These are phyloP conservation scores for Gobionotothen gibberifrons DNA, from an alignment of 2,797 vertebrate species.

Conservation along the genomic window DNA sequence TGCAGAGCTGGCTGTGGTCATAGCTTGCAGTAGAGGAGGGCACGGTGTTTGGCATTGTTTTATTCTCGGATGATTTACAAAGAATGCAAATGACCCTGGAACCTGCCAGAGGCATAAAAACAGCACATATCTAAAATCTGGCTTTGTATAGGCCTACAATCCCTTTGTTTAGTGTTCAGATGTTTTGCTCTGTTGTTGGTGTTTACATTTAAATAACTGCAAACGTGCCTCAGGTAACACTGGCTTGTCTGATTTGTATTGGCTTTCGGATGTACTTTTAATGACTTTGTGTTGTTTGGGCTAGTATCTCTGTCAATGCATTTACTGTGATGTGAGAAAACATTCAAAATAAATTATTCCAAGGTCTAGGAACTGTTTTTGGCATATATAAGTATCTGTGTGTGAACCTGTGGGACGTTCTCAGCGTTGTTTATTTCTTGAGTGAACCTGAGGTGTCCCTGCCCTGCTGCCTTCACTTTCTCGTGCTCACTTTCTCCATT, in stretches of 20 bases:
- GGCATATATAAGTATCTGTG: not conserved
- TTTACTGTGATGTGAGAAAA: conserved; percentile 19
- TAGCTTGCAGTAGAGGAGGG: conserved; percentile 34
- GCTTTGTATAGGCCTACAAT: conserved; percentile 11
- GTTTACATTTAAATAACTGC: conserved; percentile 37
- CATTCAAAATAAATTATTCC: conserved; percentile 16
- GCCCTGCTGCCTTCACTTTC: conserved; percentile 35
- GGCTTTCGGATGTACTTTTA: conserved; percentile 9
- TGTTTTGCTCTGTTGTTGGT: conserved; percentile 19
- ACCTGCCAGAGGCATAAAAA: conserved; percentile 54
- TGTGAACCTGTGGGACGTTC: conserved; percentile 33
- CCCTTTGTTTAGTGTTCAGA: conserved; percentile 32
- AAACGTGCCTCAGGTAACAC: conserved; percentile 8
- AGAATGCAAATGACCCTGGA: conserved; percentile 72
- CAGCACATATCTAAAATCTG: conserved; percentile 43
- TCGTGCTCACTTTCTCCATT: conserved; percentile 46
- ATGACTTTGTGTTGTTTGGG: conserved; percentile 16
- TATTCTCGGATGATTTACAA: conserved; percentile 37
- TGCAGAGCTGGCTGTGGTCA: conserved; percentile 44
- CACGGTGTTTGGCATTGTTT: conserved; percentile 58
- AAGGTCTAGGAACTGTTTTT: not conserved
- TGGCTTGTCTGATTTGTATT: conserved; percentile 16
- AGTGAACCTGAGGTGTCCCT: conserved; percentile 36
- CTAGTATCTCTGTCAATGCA: not conserved
- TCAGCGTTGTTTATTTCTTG: conserved; percentile 32